Evolutionary conservation across 2,797 vertebrate genomes (phyloP).

Genomic region (Decapterus maruadsi): DNA sequence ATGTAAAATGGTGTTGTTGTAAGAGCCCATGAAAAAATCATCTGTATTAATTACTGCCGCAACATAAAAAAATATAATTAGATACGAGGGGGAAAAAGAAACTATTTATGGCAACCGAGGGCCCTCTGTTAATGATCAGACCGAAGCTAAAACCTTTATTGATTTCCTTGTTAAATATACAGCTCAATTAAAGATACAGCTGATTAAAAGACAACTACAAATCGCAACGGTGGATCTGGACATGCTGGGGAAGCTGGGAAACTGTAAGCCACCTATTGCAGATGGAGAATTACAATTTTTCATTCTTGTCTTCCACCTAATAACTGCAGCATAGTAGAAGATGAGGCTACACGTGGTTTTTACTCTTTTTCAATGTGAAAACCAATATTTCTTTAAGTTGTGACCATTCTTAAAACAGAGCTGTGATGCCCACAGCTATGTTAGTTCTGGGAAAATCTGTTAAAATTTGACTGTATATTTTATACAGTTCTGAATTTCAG

Average conservation of each 20-base stretch:
- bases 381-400: conserved; percentile 29
- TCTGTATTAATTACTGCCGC: conserved; percentile 77
- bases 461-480: background rate
- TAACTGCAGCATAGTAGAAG: conserved; percentile 33
- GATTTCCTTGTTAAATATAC: conserved; percentile 86
- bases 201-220: conserved; percentile 82
- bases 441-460: background rate
- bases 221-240: conserved; percentile 57
- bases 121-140: conserved; percentile 80
- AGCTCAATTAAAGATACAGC: conserved; percentile 85
- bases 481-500: conserved; percentile 7
- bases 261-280: conserved; percentile 21
- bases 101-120: conserved; percentile 81
- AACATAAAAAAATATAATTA: conserved; percentile 80
- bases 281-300: conserved; percentile 46
- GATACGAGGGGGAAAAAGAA: conserved; percentile 69
- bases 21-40: conserved; percentile 58
- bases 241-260: conserved; percentile 41
- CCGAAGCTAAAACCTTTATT: conserved; percentile 83
- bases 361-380: conserved; percentile 36
- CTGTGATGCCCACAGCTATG: background rate
- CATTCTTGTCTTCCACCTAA: conserved; percentile 20
- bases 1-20: conserved; percentile 45
- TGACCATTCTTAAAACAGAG: conserved; percentile 21
- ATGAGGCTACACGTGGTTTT: conserved; percentile 15